Evolutionary conservation across 1,140 invertebrate genomes (phyloP).

Genomic region (Holcopasites calliopsidis): DNA sequence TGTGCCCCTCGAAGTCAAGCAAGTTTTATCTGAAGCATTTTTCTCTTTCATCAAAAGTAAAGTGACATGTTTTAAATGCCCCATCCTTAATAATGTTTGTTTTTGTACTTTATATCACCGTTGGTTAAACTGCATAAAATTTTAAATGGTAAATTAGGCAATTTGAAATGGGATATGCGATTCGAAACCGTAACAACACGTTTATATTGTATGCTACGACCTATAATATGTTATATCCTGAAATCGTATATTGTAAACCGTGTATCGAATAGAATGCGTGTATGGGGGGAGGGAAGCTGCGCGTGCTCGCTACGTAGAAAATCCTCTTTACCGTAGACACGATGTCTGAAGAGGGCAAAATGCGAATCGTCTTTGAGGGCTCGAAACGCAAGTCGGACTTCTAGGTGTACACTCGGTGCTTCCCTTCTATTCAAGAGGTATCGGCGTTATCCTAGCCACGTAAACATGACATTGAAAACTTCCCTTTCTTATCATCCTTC

Average conservation of each 20-base stretch:
- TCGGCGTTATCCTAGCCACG: constrained; percentile 20
- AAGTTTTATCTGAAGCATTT: too few relatives aligned
- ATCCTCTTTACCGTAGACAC: constrained; percentile 56
- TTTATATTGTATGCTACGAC: too few relatives aligned
- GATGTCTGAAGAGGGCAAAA: constrained; percentile 19
- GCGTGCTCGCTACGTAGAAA: constrained; percentile 42
- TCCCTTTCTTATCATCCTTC: constrained; percentile 18
- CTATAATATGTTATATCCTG: not conserved
- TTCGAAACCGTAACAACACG: not conserved
- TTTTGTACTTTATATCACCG: too few relatives aligned
- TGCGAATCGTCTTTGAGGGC: constrained; percentile 40
- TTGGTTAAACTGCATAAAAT: too few relatives aligned
- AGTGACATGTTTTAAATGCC: too few relatives aligned
- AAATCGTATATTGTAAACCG: not conserved
- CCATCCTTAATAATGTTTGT: too few relatives aligned
- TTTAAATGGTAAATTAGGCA: too few relatives aligned
- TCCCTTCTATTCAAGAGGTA: not conserved
- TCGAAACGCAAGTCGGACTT: constrained; percentile 43
- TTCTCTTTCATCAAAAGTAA: too few relatives aligned
- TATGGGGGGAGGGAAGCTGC: constrained; percentile 6
- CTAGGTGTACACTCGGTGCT: constrained; percentile 4
- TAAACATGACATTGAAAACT: constrained; percentile 16
- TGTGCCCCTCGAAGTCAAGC: too few relatives aligned
- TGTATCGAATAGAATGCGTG: not conserved
- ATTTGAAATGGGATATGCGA: not conserved